Conservation (phyloP, 2,888 invertebrate genomes). For the Meghimatium bilineatum region DNA sequence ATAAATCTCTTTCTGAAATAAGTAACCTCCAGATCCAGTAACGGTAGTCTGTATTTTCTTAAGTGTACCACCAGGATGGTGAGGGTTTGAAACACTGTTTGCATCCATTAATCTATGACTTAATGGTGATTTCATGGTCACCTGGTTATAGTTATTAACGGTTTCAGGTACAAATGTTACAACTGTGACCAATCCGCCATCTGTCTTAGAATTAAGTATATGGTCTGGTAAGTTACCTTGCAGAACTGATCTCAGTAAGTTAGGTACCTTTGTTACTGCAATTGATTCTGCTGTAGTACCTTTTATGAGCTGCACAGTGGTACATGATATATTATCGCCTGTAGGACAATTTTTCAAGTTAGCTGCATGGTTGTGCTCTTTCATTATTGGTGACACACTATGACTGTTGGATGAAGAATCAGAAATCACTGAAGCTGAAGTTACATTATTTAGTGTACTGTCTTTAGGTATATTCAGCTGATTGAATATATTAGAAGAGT, state of each 20-base stretch:
- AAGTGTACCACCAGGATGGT: slow-evolving; percentile 20
- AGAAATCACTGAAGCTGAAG: slow-evolving; percentile 14
- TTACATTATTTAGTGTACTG: slow-evolving; percentile 13
- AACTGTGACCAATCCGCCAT: slow-evolving; percentile 26
- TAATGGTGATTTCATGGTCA: slow-evolving; percentile 5
- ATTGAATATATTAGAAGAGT: slow-evolving; percentile 16
- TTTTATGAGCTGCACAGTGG: slow-evolving; percentile 53
- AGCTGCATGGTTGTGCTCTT: slow-evolving; percentile 29
- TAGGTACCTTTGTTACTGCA: slow-evolving; percentile 7
- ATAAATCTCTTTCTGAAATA: slow-evolving; percentile 10
- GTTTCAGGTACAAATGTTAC: neutral
- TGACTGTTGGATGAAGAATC: slow-evolving; percentile 9
- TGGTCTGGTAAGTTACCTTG: slow-evolving; percentile 50
- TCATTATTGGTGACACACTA: slow-evolving; percentile 32
- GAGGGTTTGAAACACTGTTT: slow-evolving; percentile 17
- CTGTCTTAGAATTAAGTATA: slow-evolving; percentile 41
- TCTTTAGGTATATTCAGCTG: slow-evolving; percentile 33
- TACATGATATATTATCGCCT: slow-evolving; percentile 52
- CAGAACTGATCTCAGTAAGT: slow-evolving; percentile 49
- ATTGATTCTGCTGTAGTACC: slow-evolving; percentile 50
- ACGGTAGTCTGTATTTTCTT: slow-evolving; percentile 33
- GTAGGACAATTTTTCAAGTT: slow-evolving; percentile 54
- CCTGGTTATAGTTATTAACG: neutral
- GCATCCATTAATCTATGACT: neutral
- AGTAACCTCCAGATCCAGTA: slow-evolving; percentile 18